These are phyloP conservation scores for Megalonaias nervosa DNA, from an alignment of 1,140 invertebrate species.

Conservation along the genomic window DNA sequence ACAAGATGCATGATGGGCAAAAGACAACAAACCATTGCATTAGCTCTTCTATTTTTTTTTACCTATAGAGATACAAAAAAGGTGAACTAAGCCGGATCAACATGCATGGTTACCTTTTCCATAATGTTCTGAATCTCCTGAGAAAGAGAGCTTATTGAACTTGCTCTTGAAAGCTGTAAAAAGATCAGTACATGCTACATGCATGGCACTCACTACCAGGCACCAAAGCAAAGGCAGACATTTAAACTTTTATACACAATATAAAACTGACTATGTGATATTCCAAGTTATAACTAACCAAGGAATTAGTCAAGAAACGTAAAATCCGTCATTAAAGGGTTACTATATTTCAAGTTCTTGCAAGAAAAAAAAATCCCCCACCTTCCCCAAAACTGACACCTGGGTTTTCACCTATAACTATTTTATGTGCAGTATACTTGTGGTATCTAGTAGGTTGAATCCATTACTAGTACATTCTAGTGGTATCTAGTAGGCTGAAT, in stretches of 20 bases:
- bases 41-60: too few relatives aligned
- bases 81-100: too few relatives aligned
- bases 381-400: too few relatives aligned
- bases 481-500: too few relatives aligned
- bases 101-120: constrained; percentile 9
- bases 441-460: too few relatives aligned
- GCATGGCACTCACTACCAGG: background rate
- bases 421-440: too few relatives aligned
- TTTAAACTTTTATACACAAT: background rate
- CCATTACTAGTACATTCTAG: too few relatives aligned
- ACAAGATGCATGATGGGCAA: too few relatives aligned
- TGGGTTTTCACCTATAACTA: too few relatives aligned
- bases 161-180: constrained; percentile 30
- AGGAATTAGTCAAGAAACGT: background rate
- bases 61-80: too few relatives aligned
- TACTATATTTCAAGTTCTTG: background rate
- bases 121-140: constrained; percentile 27
- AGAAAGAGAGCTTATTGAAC: constrained; percentile 23
- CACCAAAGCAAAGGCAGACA: background rate
- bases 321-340: background rate
- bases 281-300: background rate
- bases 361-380: too few relatives aligned
- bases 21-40: too few relatives aligned
- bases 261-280: background rate
- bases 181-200: background rate